A percentile compares a stretch with the other conserved stretches of the same genome.
phyloP scores from a whole-genome alignment of 1,140 invertebrate genomes.

The Sarcophaga bullata region DNA sequence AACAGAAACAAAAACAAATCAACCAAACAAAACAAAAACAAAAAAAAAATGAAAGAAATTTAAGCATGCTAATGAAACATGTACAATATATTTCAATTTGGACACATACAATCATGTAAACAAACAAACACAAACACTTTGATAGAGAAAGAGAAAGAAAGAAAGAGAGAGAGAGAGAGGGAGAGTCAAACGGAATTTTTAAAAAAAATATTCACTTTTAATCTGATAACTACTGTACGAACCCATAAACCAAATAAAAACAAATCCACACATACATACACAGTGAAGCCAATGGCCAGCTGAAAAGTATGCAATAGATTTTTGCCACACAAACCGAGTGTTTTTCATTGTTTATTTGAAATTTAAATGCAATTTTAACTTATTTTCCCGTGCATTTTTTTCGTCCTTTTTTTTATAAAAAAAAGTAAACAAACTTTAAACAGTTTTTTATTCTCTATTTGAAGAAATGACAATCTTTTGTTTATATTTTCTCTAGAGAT shows the following conservation, averaged over 20 bases:
- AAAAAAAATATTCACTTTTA: too few relatives aligned
- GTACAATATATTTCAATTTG: slow-evolving; percentile 28
- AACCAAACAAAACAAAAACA: background rate
- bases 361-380: slow-evolving; percentile 38
- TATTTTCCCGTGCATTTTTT: slow-evolving; percentile 13
- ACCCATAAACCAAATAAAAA: too few relatives aligned
- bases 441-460: background rate
- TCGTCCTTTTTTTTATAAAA: too few relatives aligned
- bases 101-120: background rate
- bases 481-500: background rate
- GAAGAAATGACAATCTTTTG: background rate
- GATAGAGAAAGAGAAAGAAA: background rate
- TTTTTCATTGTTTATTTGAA: background rate
- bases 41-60: slow-evolving; percentile 19
- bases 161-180: too few relatives aligned
- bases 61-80: slow-evolving; percentile 37
- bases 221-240: background rate
- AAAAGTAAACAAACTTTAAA: too few relatives aligned
- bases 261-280: too few relatives aligned
- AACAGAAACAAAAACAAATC: background rate
- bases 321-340: background rate
- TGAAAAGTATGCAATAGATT: background rate
- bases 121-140: slow-evolving; percentile 3
- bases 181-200: too few relatives aligned
- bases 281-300: too few relatives aligned